A percentile compares a stretch with the other conserved stretches of the same genome.
Conservation (phyloP, 2,797 vertebrate genomes). For the Coracias cyanogaster region DNA sequence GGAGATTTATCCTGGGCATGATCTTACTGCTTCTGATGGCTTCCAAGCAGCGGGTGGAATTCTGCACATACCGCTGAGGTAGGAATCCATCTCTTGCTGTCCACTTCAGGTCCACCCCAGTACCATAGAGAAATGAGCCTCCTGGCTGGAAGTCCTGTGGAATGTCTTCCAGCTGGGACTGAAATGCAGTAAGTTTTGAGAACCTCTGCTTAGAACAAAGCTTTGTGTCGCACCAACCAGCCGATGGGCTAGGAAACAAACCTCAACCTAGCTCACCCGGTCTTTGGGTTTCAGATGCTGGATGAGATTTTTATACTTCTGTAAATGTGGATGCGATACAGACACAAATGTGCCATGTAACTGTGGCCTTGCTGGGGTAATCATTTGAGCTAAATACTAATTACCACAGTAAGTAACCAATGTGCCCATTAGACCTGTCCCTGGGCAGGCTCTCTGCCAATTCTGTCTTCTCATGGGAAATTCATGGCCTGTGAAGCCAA, state of each 20-base stretch:
- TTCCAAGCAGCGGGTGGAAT: background rate
- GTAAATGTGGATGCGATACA: background rate
- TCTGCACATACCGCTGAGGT: no score
- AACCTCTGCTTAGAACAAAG: background rate
- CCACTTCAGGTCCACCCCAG: background rate
- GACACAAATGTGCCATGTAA: background rate
- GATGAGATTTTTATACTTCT: background rate
- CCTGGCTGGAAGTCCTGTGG: background rate
- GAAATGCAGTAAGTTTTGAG: background rate
- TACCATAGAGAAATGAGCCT: accelerated
- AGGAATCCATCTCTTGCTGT: background rate
- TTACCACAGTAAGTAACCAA: background rate
- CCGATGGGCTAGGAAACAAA: background rate
- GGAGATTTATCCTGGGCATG: background rate
- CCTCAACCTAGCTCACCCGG: background rate
- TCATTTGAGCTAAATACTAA: background rate
- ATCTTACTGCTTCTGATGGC: background rate
- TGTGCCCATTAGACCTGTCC: background rate
- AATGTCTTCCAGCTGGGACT: background rate
- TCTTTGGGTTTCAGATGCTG: background rate
- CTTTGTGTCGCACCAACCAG: background rate
- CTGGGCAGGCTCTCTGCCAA: background rate
- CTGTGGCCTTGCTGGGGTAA: background rate
- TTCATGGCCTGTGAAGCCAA: background rate
- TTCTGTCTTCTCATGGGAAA: background rate